Base-by-base conservation (phyloP, 2,888 invertebrate species). In the Thecophora atra region DNA sequence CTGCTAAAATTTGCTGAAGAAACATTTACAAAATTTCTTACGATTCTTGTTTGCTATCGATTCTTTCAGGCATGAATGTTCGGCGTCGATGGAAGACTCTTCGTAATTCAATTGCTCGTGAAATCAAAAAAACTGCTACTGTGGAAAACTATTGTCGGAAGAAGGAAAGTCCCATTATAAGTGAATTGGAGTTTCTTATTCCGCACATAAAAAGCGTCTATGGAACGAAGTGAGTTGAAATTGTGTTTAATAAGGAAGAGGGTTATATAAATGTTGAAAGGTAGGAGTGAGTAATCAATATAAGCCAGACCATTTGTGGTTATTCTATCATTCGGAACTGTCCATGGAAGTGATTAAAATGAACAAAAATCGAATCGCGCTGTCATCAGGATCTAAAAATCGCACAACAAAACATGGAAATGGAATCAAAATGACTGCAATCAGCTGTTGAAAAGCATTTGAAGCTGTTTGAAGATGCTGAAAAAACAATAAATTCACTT, bases 11-110 rank as follows among this genome's bases (percentile, higher is more conserved):
- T n/a, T n/a, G 37, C 6, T 37, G 37, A 37, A 37, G 37, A 37
- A 37, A 37, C 11, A 11, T 37, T 37, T 37, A 37, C 6, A 37
- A 8, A 37, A 37, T 6, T 37, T 37, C 11, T 47, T 47, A 15
- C 13, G 11, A n/a, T 47, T n/a, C 17, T 47, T n/a, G n/a, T 47
- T 47, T 47, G 47, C 47, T 47, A 47, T 42, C 30, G 28, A 62
- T 70, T 68, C n/a, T 37, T 66, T 71, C 42, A 78, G 79, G 75
- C 13, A 19, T 11, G 42, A 75, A 75, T n/a, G 77, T 79, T 3
- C 78, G 78, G 0, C 77, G 76, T 11, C 78, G 78, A 7, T 79
- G 79, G 79, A 79, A 78, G 73, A 77, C 77, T 13, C 71, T 79
- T 47, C 75, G 79, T 1, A 76, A 78, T 44, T 72, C 77, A 7